These are phyloP conservation scores for Erpetoichthys calabaricus DNA, from an alignment of 2,797 vertebrate genomes.

Conservation along the genomic window DNA sequence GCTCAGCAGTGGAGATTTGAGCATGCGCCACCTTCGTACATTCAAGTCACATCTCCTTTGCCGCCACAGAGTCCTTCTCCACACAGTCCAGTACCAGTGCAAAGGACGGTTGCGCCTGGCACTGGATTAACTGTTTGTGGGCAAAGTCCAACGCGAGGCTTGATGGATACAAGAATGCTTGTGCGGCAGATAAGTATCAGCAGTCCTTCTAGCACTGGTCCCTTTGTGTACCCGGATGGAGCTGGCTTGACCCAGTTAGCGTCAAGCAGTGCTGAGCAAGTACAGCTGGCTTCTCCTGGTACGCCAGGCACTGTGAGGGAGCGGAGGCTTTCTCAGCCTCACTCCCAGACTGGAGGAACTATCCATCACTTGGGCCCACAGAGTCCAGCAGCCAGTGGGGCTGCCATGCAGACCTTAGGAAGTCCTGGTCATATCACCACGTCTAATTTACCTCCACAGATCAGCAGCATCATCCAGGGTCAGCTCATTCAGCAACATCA, in stretches of 20 bases:
- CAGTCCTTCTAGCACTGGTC: slow-evolving; percentile 63
- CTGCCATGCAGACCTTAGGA: slow-evolving; percentile 59
- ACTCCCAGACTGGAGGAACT: slow-evolving; percentile 84
- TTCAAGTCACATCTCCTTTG: slow-evolving; percentile 83
- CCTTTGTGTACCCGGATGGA: slow-evolving; percentile 87
- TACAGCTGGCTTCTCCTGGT: slow-evolving; percentile 68
- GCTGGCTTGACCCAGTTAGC: slow-evolving; percentile 69
- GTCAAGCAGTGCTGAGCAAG: slow-evolving; percentile 58
- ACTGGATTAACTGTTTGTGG: slow-evolving; percentile 69
- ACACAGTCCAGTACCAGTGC: slow-evolving; percentile 69
- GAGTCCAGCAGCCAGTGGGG: slow-evolving; percentile 69
- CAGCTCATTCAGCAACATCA: slow-evolving; percentile 62
- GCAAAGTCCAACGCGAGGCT: slow-evolving; percentile 76
- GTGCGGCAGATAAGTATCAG: slow-evolving; percentile 79
- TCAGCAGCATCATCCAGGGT: slow-evolving; percentile 94
- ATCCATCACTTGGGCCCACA: slow-evolving; percentile 90
- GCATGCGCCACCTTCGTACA: slow-evolving; percentile 75
- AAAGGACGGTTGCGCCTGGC: slow-evolving; percentile 58
- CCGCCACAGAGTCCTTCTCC: slow-evolving; percentile 89
- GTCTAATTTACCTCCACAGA: slow-evolving; percentile 84
- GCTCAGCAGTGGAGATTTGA: slow-evolving; percentile 81
- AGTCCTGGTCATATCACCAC: slow-evolving; percentile 86
- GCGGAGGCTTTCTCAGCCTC: slow-evolving; percentile 82
- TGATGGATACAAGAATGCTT: slow-evolving; percentile 78
- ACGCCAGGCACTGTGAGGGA: slow-evolving; percentile 59